A percentile compares a stretch with the other conserved stretches of the same genome.
These are phyloP conservation scores for Thalpophila matura DNA, from an alignment of 2,888 invertebrate genomes.

Conservation along the genomic window DNA sequence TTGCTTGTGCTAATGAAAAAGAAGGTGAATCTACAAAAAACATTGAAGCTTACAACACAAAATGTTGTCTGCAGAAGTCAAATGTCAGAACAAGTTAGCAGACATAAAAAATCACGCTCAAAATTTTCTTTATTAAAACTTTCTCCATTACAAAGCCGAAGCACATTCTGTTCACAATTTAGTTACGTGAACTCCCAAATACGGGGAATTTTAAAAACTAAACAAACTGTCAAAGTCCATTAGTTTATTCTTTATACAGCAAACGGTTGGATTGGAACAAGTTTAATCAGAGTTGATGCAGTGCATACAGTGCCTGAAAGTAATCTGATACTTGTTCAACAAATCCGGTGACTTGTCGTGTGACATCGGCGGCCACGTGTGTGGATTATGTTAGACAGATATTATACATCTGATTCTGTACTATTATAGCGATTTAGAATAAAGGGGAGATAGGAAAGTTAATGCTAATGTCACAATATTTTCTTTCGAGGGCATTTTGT, in stretches of 20 bases:
- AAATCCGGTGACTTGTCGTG: slow-evolving; percentile 74
- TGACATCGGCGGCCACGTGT: slow-evolving; percentile 73
- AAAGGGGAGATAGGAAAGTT: slow-evolving; percentile 30
- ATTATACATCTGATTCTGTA: slow-evolving; percentile 36
- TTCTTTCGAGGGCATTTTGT: too few relatives aligned
- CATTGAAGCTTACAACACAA: neutral
- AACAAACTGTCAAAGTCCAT: slow-evolving; percentile 68
- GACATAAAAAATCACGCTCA: slow-evolving; percentile 17
- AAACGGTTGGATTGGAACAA: slow-evolving; percentile 66
- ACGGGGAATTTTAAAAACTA: slow-evolving; percentile 62
- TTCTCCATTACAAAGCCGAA: slow-evolving; percentile 45
- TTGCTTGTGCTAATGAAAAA: neutral
- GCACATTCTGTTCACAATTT: slow-evolving; percentile 47
- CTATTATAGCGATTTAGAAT: slow-evolving; percentile 15
- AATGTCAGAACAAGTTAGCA: slow-evolving; percentile 44
- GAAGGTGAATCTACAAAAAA: slow-evolving; percentile 12
- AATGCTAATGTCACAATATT: neutral
- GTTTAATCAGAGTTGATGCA: slow-evolving; percentile 74
- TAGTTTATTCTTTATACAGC: slow-evolving; percentile 68
- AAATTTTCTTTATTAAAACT: slow-evolving; percentile 50
- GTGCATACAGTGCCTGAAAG: slow-evolving; percentile 65
- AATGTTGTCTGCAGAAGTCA: slow-evolving; percentile 16
- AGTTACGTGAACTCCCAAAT: slow-evolving; percentile 44
- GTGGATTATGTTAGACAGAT: slow-evolving; percentile 46
- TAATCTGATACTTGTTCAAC: slow-evolving; percentile 78